Evolutionary conservation across 2,797 vertebrate genomes (phyloP).

Genomic region (Sebastes taczanowskii): DNA sequence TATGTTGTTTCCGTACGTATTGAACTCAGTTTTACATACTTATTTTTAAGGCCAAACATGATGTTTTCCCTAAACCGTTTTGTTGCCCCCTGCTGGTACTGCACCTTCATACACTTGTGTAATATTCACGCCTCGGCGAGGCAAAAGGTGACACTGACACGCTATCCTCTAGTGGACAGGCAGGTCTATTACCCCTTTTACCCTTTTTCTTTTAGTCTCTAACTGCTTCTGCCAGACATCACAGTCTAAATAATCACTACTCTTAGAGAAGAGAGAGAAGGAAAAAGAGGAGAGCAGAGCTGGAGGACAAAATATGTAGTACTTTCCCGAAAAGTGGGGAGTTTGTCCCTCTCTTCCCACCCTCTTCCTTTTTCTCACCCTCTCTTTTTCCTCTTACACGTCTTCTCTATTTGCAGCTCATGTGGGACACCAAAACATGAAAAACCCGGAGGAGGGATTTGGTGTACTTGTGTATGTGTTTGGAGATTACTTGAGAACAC

Average conservation of each 20-base stretch:
- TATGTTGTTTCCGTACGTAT: too few relatives aligned
- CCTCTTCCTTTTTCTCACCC: neutral
- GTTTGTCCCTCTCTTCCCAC: neutral
- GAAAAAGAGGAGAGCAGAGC: neutral
- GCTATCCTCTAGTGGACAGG: too few relatives aligned
- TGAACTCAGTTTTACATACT: fast-evolving
- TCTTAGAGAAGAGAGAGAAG: neutral
- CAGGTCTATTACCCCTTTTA: neutral
- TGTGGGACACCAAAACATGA: neutral
- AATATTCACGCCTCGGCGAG: too few relatives aligned
- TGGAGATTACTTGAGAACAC: constrained; percentile 7
- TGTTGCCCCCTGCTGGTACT: too few relatives aligned
- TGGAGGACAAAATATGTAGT: neutral
- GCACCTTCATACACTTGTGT: too few relatives aligned
- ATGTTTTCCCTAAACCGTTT: too few relatives aligned
- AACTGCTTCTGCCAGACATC: neutral
- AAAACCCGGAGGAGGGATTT: neutral
- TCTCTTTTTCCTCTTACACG: neutral
- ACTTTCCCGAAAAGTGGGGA: neutral
- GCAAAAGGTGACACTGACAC: too few relatives aligned
- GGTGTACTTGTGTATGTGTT: neutral
- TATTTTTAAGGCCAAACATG: too few relatives aligned
- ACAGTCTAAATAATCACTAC: neutral
- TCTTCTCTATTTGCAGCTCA: neutral
- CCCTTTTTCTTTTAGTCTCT: neutral